A percentile compares a stretch with the other conserved stretches of the same genome.
phyloP scores from a whole-genome alignment of 1,140 invertebrate species.

The Centruroides sculpturatus region DNA sequence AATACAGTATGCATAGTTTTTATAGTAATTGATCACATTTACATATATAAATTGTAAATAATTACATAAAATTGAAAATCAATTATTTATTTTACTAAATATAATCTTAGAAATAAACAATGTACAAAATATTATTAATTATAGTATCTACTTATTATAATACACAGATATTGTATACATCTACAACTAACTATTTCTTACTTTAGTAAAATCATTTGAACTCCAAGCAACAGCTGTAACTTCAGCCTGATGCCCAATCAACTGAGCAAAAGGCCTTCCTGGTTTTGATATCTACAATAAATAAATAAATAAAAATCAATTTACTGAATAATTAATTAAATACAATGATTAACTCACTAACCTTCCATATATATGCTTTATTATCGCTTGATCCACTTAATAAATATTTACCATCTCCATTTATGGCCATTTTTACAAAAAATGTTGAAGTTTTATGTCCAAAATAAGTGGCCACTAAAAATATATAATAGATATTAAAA shows the following conservation, averaged over 20 bases:
- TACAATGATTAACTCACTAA: slow-evolving; percentile 7
- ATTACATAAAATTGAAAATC: no score
- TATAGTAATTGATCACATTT: no score
- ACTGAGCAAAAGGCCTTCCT: slow-evolving; percentile 41
- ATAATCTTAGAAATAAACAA: no score
- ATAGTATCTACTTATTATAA: no score
- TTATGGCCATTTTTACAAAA: slow-evolving; percentile 65
- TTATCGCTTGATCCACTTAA: slow-evolving; percentile 70
- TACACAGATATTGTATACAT: no score
- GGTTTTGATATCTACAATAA: neutral
- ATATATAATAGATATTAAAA: neutral
- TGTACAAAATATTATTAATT: no score
- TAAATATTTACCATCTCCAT: slow-evolving; percentile 59
- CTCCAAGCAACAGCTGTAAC: slow-evolving; percentile 73
- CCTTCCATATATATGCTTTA: slow-evolving; percentile 67
- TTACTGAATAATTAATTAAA: neutral
- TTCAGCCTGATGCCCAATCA: slow-evolving; percentile 60
- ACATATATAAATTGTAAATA: no score
- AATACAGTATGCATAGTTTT: no score
- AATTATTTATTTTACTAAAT: no score
- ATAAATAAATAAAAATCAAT: neutral
- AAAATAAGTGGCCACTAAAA: slow-evolving; percentile 27
- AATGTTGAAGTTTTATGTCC: slow-evolving; percentile 62
- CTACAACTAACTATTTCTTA: slow-evolving; percentile 17
- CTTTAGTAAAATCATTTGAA: slow-evolving; percentile 33